Evolutionary conservation across 2,888 invertebrate genomes (phyloP).

Genomic region (Gryllus longicercus): DNA sequence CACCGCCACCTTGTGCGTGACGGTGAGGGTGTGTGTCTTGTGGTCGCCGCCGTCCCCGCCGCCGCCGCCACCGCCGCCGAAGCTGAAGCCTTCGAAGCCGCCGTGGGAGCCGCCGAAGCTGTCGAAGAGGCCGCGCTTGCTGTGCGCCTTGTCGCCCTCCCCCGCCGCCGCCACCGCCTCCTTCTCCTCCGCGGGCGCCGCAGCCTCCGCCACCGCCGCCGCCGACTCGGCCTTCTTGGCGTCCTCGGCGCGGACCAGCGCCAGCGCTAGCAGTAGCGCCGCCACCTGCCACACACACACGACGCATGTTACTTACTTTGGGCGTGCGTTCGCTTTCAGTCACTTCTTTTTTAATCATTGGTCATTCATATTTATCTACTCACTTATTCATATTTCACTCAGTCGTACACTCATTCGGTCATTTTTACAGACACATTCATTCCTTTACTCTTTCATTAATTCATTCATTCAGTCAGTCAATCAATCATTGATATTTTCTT

Average conservation of each 20-base stretch:
- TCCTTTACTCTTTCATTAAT: too few relatives aligned
- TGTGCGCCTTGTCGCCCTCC: conserved; percentile 3
- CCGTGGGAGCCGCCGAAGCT: neutral
- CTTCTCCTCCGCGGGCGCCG: neutral
- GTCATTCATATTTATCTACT: too few relatives aligned
- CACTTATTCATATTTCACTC: too few relatives aligned
- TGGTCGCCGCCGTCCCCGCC: conserved; percentile 2
- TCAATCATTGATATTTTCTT: too few relatives aligned
- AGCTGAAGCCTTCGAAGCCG: conserved; percentile 23
- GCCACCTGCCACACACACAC: neutral
- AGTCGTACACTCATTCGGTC: too few relatives aligned
- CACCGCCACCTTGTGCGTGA: conserved; percentile 52
- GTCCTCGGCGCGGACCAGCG: neutral
- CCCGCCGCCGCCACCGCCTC: neutral
- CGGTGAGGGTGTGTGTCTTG: conserved; percentile 60
- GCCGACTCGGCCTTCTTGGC: neutral
- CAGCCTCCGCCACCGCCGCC: neutral
- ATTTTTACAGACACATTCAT: too few relatives aligned
- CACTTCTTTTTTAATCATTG: too few relatives aligned
- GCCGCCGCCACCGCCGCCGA: conserved; percentile 26
- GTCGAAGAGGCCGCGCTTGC: conserved; percentile 2
- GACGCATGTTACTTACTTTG: too few relatives aligned
- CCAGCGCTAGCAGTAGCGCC: neutral
- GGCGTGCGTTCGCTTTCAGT: too few relatives aligned
- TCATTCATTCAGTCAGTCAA: too few relatives aligned